These are phyloP conservation scores for Eupsittula cactorum DNA, from an alignment of 2,113 vertebrate genomes.

Conservation along the genomic window DNA sequence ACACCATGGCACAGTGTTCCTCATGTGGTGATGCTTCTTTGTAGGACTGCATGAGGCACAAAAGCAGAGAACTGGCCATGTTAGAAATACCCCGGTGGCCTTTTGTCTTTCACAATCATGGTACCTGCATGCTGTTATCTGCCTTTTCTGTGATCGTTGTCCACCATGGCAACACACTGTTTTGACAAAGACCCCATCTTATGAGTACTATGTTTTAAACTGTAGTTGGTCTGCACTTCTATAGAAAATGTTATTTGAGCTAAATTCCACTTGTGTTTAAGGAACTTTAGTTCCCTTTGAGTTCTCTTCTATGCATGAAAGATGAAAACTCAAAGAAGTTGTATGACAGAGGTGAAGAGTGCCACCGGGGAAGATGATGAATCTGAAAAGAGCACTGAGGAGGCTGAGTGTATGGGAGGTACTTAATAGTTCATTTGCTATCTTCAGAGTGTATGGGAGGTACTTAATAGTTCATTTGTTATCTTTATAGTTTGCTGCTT, in stretches of 20 bases:
- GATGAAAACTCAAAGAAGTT: background rate
- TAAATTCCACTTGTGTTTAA: constrained; percentile 4
- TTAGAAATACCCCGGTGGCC: background rate
- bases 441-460: background rate
- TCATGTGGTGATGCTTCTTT: background rate
- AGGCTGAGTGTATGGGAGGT: background rate
- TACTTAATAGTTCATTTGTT: background rate
- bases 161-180: background rate
- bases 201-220: background rate
- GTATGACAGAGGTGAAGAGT: background rate
- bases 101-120: background rate
- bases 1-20: rapidly evolving
- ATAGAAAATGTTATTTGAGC: background rate
- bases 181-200: background rate
- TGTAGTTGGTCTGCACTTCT: background rate
- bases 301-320: background rate
- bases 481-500: background rate
- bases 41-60: background rate
- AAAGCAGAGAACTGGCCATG: background rate
- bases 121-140: background rate
- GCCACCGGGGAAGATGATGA: background rate
- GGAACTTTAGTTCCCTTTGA: constrained; percentile 10
- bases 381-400: background rate
- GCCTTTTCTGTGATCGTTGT: background rate
- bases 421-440: background rate